These are phyloP conservation scores for Sarcophaga peregrina DNA, from an alignment of 1,140 invertebrate genomes.

Conservation along the genomic window DNA sequence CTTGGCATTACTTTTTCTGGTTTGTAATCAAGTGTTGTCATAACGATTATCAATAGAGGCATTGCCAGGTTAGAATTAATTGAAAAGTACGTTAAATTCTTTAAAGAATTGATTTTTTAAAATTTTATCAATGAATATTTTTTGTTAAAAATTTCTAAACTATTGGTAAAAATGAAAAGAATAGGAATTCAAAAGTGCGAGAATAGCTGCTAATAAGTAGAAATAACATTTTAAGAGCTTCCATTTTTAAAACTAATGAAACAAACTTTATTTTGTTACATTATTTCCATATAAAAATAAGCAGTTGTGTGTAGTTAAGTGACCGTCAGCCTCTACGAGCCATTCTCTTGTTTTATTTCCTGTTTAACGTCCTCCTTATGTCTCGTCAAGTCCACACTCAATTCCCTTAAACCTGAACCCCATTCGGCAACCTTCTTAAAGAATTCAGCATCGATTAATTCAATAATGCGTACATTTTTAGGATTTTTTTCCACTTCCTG, in stretches of 20 bases:
- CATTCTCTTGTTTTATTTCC: conserved; percentile 25
- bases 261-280: too few species aligned
- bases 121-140: too few species aligned
- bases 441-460: conserved; percentile 68
- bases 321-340: neutral
- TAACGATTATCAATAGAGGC: neutral
- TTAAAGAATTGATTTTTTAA: too few species aligned
- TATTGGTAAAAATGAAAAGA: too few species aligned
- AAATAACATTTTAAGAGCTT: too few species aligned
- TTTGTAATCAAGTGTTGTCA: neutral
- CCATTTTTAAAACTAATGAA: too few species aligned
- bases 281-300: too few species aligned
- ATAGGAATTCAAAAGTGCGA: too few species aligned
- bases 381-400: neutral
- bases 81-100: neutral
- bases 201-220: too few species aligned
- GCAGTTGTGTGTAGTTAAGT: neutral
- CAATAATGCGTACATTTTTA: conserved; percentile 70
- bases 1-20: neutral
- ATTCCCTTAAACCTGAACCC: conserved; percentile 49
- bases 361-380: neutral
- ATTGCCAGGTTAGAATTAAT: neutral
- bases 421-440: conserved; percentile 65
- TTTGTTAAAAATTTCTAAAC: too few species aligned
- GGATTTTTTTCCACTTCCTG: conserved; percentile 63